Percentiles rank a stretch among this genome's conserved stretches.
phyloP scores from a whole-genome alignment of 2,888 invertebrate genomes.

The Gordius sp. region DNA sequence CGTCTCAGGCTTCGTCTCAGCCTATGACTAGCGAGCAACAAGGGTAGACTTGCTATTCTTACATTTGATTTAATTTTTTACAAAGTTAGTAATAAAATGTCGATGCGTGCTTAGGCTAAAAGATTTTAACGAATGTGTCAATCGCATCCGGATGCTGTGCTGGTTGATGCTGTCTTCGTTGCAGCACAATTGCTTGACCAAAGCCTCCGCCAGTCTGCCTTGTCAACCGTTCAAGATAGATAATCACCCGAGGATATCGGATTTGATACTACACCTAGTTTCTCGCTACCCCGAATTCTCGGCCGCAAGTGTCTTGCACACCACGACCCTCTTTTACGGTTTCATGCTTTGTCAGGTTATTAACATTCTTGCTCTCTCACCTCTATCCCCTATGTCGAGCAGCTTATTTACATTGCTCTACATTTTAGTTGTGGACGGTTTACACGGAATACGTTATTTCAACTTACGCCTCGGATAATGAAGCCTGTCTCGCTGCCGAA shows the following conservation, averaged over 20 bases:
- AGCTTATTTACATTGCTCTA: neutral
- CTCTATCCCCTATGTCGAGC: neutral
- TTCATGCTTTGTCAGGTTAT: constrained; percentile 67
- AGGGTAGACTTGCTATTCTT: no score
- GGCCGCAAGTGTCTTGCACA: constrained; percentile 55
- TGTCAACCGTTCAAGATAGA: constrained; percentile 74
- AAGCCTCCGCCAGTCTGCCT: constrained; percentile 1
- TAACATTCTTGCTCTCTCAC: neutral
- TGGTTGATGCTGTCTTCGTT: constrained; percentile 88
- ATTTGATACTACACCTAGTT: constrained; percentile 82
- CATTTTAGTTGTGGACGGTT: constrained; percentile 59
- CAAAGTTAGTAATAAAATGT: no score
- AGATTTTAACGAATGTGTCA: constrained; percentile 68
- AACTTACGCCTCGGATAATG: constrained; percentile 32
- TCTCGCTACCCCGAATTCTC: constrained; percentile 84
- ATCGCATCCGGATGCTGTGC: constrained; percentile 67
- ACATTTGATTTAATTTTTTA: no score
- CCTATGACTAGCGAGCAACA: no score
- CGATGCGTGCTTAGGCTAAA: constrained; percentile 44
- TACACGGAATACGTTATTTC: constrained; percentile 65
- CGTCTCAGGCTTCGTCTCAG: no score
- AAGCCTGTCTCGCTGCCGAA: constrained; percentile 13
- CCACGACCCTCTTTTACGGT: constrained; percentile 69
- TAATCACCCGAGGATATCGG: constrained; percentile 77
- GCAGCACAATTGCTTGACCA: constrained; percentile 28